A percentile compares a stretch with the other conserved stretches of the same genome.
These are phyloP conservation scores for Seladonia tumulorum DNA, from an alignment of 2,888 invertebrate genomes.

Conservation along the genomic window DNA sequence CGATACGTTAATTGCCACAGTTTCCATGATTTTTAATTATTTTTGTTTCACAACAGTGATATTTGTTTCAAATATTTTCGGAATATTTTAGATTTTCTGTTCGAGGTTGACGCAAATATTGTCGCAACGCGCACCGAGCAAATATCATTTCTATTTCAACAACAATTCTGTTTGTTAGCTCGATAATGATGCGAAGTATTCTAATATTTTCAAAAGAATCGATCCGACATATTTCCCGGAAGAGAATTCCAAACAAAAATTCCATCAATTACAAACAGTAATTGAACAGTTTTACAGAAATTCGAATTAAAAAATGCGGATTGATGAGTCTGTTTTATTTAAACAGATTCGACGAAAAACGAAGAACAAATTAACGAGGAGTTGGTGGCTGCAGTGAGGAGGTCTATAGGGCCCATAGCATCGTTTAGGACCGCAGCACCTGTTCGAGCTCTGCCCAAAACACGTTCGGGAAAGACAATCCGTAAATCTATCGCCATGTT, in stretches of 20 bases:
- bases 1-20: too few relatives aligned
- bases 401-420: slow-evolving; percentile 94
- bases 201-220: neutral
- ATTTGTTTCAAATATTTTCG: too few relatives aligned
- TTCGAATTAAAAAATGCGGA: neutral
- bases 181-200: too few relatives aligned
- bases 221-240: neutral
- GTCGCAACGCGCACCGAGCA: too few relatives aligned
- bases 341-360: slow-evolving; percentile 84
- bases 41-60: too few relatives aligned
- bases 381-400: slow-evolving; percentile 87
- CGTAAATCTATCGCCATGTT: slow-evolving; percentile 94
- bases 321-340: neutral
- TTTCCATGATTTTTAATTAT: too few relatives aligned
- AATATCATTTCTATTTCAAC: too few relatives aligned
- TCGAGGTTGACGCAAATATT: too few relatives aligned
- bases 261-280: neutral
- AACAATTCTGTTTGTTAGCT: too few relatives aligned
- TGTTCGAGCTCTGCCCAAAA: slow-evolving; percentile 93
- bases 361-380: slow-evolving; percentile 86
- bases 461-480: slow-evolving; percentile 93
- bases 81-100: too few relatives aligned
- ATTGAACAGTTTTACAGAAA: neutral
- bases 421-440: slow-evolving; percentile 92
- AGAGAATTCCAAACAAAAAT: neutral